phyloP scores from a whole-genome alignment of 2,797 vertebrate species.

The Falco rusticolus region DNA sequence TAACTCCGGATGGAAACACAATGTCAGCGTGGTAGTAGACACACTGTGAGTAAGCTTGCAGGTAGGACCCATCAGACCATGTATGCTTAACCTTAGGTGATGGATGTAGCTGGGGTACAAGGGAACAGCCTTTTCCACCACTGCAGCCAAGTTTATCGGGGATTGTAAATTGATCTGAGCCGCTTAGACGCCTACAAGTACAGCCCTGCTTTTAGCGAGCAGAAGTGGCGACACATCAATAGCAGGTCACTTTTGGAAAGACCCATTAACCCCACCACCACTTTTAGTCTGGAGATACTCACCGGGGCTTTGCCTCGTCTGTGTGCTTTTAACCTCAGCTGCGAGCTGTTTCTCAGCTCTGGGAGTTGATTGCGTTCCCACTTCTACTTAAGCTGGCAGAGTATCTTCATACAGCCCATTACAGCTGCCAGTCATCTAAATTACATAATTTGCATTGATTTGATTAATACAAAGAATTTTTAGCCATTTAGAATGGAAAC shows the following conservation, averaged over 20 bases:
- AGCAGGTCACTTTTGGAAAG: neutral
- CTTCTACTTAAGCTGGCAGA: neutral
- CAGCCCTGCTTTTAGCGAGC: neutral
- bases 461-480: neutral
- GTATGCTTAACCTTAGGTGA: neutral
- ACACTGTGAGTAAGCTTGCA: neutral
- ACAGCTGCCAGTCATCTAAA: neutral
- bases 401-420: neutral
- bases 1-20: rapidly evolving
- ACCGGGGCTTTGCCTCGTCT: rapidly evolving
- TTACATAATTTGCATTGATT: neutral
- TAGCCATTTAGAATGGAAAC: neutral
- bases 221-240: neutral
- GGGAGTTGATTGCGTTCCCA: neutral
- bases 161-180: neutral
- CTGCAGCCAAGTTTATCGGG: neutral
- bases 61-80: neutral
- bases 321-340: neutral
- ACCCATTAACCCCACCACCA: neutral
- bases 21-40: neutral
- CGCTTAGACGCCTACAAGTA: neutral
- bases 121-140: neutral
- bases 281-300: neutral
- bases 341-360: neutral
- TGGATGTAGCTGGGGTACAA: neutral